Base-by-base conservation (phyloP, 1,140 invertebrate genomes). In the Drosophila hydei region DNA sequence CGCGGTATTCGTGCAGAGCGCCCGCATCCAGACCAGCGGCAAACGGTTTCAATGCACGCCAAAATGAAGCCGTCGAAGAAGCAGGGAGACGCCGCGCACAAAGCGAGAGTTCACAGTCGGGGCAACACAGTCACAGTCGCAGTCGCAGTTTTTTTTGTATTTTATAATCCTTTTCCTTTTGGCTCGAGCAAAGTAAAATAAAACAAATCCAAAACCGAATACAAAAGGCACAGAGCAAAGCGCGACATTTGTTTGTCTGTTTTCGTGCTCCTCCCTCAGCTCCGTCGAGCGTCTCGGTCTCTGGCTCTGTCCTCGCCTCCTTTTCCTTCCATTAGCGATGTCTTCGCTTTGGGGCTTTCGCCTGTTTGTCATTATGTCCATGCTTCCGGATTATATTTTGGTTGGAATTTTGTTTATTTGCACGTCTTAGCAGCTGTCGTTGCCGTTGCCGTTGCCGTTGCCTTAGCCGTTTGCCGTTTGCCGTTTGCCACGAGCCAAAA, bases 331-430 rank as follows among this genome's bases (percentile, higher is more conserved):
- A 30, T 38, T 38, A 38, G 48, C 30, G 6, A 33, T 33, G 30
- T 33, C 30, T 33, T 33, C 30, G 30, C 30, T 11, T 33, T 33
- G 30, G 30, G 30, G 50, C 21, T 47, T 63, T 64, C 63, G 64
- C 58, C 74, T 63, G 74, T 87, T 85, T 85, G 81, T 85, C 81
- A 87, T 80, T 84, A 83, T 84, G 79, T 87, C 81, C 77, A 62
- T 83, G 83, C 64, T 87, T 88, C 78, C 75, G 83, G 83, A 87
- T 87, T 87, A 87, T 87, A 87, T 87, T 87, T 87, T 88, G 78
- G 63, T 70, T 23, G 77, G 75, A 81, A 77, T 87, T 88, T 75
- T 64, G 69, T 77, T 88, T 75, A 63, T 68, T 81, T 75, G 67
- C 78, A 72, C 78, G 78, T 87, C 83, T 87, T 78, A 75, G 75